Conservation (phyloP, 2,113 vertebrate species). For the Saccopteryx leptura region DNA sequence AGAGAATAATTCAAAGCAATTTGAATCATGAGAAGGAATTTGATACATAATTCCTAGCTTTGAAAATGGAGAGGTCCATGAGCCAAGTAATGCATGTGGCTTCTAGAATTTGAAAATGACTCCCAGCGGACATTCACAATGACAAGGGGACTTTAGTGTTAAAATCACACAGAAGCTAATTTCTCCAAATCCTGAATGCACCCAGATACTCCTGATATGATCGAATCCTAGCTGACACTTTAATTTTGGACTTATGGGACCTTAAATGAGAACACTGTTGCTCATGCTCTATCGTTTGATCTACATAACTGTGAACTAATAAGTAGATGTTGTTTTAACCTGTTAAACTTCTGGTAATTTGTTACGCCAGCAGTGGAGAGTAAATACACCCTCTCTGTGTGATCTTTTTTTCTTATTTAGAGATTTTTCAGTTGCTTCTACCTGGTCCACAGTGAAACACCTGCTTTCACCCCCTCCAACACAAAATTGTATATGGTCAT, state of each 20-base stretch:
- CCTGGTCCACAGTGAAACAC: background rate
- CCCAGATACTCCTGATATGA: background rate
- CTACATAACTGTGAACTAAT: background rate
- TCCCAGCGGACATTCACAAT: background rate
- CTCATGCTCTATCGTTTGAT: background rate
- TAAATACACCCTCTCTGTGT: background rate
- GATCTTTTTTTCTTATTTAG: background rate
- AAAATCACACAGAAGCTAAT: background rate
- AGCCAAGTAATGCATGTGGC: background rate
- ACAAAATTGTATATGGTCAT: background rate
- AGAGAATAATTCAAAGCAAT: background rate
- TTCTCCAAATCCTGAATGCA: background rate
- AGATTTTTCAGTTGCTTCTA: background rate
- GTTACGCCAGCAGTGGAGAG: background rate
- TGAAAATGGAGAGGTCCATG: background rate
- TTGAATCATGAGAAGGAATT: constrained; percentile 1
- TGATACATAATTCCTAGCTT: background rate
- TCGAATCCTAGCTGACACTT: background rate
- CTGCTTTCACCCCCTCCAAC: background rate
- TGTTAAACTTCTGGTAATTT: background rate
- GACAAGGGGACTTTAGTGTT: background rate
- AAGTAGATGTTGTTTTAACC: background rate
- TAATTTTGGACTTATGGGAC: background rate
- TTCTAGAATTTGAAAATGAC: constrained; percentile 12
- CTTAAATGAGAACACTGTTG: background rate